Conservation (phyloP, 1,140 invertebrate genomes). For the Melipona quadrifasciata region DNA sequence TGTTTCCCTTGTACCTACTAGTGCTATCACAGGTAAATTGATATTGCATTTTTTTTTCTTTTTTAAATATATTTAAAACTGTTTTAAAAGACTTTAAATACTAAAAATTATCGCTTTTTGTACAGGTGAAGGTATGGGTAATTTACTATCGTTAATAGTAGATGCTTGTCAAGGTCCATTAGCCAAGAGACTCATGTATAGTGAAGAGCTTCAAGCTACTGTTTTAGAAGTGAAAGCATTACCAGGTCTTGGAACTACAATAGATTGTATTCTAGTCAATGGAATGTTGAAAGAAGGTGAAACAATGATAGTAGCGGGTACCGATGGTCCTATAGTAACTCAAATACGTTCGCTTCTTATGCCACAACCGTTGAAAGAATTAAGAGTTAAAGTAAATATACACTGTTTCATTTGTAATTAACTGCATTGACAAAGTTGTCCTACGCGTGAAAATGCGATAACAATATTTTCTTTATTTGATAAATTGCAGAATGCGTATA, state of each 20-base stretch:
- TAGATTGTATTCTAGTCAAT: conserved; percentile 99
- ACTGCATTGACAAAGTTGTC: not conserved
- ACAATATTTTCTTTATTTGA: conserved; percentile 42
- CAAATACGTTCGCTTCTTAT: conserved; percentile 98
- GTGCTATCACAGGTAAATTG: conserved; percentile 91
- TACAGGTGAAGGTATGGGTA: conserved; percentile 97
- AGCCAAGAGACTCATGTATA: conserved; percentile 95
- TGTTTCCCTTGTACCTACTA: conserved; percentile 98
- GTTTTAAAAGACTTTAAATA: not conserved
- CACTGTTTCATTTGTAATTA: not conserved
- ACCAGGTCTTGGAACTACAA: conserved; percentile 98
- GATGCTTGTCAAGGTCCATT: conserved; percentile 95
- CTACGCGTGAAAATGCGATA: not conserved
- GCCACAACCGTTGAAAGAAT: conserved; percentile 98
- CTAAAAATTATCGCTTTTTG: not conserved
- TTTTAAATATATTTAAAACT: not conserved
- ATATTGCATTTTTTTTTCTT: not conserved
- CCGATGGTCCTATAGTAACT: conserved; percentile 98
- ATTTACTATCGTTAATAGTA: conserved; percentile 96
- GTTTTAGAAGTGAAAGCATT: conserved; percentile 99
- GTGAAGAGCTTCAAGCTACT: conserved; percentile 96
- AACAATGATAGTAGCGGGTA: conserved; percentile 97
- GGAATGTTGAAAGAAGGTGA: conserved; percentile 96
- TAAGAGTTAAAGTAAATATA: conserved; percentile 94
- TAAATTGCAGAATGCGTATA: conserved; percentile 92